Evolutionary conservation across 2,113 vertebrate species (phyloP).

Genomic region (Halichoeres trimaculatus): DNA sequence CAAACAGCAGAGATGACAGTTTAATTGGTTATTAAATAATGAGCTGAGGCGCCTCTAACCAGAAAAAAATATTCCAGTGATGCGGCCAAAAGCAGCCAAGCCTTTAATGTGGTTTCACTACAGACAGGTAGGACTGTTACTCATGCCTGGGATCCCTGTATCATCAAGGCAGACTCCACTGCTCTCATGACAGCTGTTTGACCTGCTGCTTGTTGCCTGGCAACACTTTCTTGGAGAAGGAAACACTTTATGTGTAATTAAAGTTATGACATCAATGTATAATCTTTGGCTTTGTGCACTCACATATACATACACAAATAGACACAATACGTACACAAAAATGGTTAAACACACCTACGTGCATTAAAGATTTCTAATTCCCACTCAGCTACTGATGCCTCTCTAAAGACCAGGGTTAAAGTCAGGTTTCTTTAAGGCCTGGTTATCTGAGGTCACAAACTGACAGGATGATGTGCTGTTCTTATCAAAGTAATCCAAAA

Average conservation of each 20-base stretch:
- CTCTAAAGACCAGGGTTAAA: too few relatives aligned
- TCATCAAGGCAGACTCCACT: constrained; percentile 12
- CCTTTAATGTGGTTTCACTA: constrained; percentile 42
- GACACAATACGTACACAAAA: too few relatives aligned
- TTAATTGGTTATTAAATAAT: constrained; percentile 31
- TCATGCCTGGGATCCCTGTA: constrained; percentile 2
- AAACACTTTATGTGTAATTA: constrained; percentile 49
- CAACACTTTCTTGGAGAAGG: constrained; percentile 45
- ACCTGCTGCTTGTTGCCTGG: constrained; percentile 37
- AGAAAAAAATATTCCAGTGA: constrained; percentile 1
- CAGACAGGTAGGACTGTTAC: background rate
- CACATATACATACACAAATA: background rate
- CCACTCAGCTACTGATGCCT: too few relatives aligned
- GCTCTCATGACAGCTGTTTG: constrained; percentile 58
- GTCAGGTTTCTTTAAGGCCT: too few relatives aligned
- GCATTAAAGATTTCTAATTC: too few relatives aligned
- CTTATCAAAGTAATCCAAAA: too few relatives aligned
- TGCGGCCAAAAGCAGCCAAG: constrained; percentile 2
- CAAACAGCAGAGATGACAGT: constrained; percentile 25
- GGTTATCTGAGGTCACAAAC: too few relatives aligned
- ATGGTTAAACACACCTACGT: too few relatives aligned
- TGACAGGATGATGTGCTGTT: too few relatives aligned
- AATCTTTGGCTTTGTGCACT: background rate
- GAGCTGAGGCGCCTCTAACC: constrained; percentile 1
- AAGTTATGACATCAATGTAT: constrained; percentile 5